Conservation (phyloP, 2,797 vertebrate species). For the Valencia hispanica region DNA sequence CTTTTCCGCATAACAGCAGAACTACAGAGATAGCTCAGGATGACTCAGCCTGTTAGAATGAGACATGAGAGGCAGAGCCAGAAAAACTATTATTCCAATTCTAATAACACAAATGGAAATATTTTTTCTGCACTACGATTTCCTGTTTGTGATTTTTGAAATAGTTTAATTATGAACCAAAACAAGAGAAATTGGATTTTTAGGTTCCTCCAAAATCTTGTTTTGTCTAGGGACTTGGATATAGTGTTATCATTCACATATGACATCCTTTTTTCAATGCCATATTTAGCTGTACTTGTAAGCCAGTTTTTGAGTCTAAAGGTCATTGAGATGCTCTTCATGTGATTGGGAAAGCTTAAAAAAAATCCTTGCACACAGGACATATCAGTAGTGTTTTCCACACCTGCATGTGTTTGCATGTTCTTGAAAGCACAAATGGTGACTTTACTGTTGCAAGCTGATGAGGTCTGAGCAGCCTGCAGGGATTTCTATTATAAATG, state of each 20-base stretch:
- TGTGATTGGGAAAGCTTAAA: not conserved
- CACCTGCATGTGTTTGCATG: not conserved
- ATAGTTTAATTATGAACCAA: not conserved
- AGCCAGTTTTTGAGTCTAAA: not conserved
- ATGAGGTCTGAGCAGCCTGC: not conserved
- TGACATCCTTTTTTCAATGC: not conserved
- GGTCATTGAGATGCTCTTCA: not conserved
- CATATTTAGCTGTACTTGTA: not conserved
- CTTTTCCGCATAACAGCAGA: too few species aligned
- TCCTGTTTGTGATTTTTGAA: not conserved
- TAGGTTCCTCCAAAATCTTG: not conserved
- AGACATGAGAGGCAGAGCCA: too few species aligned
- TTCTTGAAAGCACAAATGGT: not conserved
- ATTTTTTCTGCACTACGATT: not conserved
- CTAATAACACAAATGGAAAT: not conserved
- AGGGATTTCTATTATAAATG: not conserved
- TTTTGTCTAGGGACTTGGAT: not conserved
- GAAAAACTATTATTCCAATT: not conserved
- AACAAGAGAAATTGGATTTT: not conserved
- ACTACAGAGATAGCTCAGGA: too few species aligned
- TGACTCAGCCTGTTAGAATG: too few species aligned
- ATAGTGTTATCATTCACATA: not conserved
- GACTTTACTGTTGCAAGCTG: not conserved
- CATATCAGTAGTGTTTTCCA: not conserved
- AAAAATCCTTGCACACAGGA: not conserved